These are phyloP conservation scores for Oncorhynchus masou DNA, from an alignment of 2,113 vertebrate genomes.

Conservation along the genomic window DNA sequence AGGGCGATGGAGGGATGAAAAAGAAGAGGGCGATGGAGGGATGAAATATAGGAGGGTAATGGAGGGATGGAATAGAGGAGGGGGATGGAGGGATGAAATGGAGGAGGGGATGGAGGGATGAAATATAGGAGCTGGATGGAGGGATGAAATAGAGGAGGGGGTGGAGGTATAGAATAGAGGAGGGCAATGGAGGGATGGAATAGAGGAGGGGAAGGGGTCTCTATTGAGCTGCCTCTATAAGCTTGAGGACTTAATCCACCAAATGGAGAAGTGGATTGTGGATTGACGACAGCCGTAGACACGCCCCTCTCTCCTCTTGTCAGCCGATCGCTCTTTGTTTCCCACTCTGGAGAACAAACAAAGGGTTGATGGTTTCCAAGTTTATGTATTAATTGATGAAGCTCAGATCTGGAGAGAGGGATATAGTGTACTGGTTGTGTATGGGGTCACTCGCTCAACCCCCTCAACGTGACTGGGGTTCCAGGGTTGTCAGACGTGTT, in stretches of 20 bases:
- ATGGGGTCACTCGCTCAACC: conserved; percentile 9
- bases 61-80: too few relatives aligned
- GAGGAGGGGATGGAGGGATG: too few relatives aligned
- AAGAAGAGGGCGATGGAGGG: accelerated
- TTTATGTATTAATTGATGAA: background rate
- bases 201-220: conserved; percentile 46
- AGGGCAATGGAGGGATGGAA: conserved; percentile 5
- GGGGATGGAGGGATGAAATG: too few relatives aligned
- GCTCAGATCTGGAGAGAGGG: background rate
- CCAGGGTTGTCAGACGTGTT: conserved; percentile 35
- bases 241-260: conserved; percentile 55
- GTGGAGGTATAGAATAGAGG: too few relatives aligned
- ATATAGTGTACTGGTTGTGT: conserved; percentile 7
- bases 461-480: background rate
- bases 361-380: background rate
- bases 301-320: conserved; percentile 8
- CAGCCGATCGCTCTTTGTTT: conserved; percentile 30
- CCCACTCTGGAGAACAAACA: conserved; percentile 18
- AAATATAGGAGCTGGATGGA: too few relatives aligned
- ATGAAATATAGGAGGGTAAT: too few relatives aligned
- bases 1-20: too few relatives aligned
- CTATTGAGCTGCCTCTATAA: conserved; percentile 58
- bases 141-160: too few relatives aligned
- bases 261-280: conserved; percentile 60
- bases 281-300: conserved; percentile 59